phyloP scores from a whole-genome alignment of 2,797 vertebrate species.

The Cirrhinus molitorella region DNA sequence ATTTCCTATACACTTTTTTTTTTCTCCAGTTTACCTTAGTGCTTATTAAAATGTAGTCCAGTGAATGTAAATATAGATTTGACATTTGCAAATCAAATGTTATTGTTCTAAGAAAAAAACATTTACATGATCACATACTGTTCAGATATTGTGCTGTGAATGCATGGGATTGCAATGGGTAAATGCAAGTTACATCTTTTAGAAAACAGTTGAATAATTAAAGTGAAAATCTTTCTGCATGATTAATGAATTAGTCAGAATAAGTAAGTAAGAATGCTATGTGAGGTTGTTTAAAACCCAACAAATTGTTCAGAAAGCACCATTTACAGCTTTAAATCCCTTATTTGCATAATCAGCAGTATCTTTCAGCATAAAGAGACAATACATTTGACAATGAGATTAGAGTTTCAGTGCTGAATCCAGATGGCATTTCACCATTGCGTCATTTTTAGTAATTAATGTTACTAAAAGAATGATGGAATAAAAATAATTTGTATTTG shows the following conservation, averaged over 20 bases:
- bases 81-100: conserved; percentile 10
- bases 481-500: neutral
- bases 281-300: neutral
- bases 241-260: neutral
- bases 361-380: conserved; percentile 7
- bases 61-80: neutral
- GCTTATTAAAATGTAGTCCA: neutral
- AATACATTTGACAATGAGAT: conserved; percentile 4
- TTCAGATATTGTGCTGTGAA: neutral
- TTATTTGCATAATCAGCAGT: conserved; percentile 44
- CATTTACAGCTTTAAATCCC: conserved; percentile 10
- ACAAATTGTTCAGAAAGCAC: neutral
- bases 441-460: conserved; percentile 4
- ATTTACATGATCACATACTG: neutral
- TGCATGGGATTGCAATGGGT: neutral
- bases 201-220: neutral
- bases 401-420: neutral
- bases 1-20: neutral
- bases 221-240: neutral
- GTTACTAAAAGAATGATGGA: neutral
- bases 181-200: neutral
- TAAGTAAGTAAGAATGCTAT: neutral
- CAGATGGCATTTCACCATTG: neutral
- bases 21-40: neutral
- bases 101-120: neutral